Conservation (phyloP, 2,113 vertebrate species). For the Mungos mungo region DNA sequence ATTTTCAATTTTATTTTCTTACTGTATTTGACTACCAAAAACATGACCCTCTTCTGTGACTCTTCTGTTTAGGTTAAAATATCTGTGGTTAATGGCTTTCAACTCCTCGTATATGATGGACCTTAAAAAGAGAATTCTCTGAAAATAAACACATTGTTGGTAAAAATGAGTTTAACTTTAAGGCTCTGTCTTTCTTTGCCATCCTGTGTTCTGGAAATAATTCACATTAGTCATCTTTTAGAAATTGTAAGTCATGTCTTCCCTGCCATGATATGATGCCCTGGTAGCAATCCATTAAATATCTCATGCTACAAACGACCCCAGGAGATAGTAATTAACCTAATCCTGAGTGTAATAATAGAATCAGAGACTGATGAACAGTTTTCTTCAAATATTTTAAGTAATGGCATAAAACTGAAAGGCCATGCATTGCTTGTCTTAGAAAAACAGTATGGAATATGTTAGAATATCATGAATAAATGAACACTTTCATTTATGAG, state of each 20-base stretch:
- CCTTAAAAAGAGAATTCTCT: constrained; percentile 70
- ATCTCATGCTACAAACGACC: constrained; percentile 69
- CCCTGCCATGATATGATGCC: constrained; percentile 58
- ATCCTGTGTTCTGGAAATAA: constrained; percentile 71
- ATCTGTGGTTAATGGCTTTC: neutral
- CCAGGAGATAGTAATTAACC: constrained; percentile 64
- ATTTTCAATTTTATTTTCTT: constrained; percentile 48
- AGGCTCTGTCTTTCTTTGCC: constrained; percentile 43
- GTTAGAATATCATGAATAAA: constrained; percentile 76
- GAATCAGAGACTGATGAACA: constrained; percentile 67
- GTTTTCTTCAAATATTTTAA: constrained; percentile 69
- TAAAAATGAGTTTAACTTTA: constrained; percentile 73
- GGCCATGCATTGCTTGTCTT: constrained; percentile 61
- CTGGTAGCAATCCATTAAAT: constrained; percentile 47
- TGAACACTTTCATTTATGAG: constrained; percentile 70
- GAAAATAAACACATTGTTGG: constrained; percentile 66
- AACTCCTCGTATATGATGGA: neutral
- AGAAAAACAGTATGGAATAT: constrained; percentile 67
- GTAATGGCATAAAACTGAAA: constrained; percentile 66
- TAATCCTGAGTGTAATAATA: constrained; percentile 59
- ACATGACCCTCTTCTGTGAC: neutral
- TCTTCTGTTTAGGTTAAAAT: constrained; percentile 28
- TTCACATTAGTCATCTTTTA: constrained; percentile 73
- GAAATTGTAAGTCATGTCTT: constrained; percentile 68
- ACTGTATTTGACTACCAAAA: constrained; percentile 60